Evolutionary conservation across 2,797 vertebrate genomes (phyloP).

Genomic region (Oceanodroma leucorhoa): DNA sequence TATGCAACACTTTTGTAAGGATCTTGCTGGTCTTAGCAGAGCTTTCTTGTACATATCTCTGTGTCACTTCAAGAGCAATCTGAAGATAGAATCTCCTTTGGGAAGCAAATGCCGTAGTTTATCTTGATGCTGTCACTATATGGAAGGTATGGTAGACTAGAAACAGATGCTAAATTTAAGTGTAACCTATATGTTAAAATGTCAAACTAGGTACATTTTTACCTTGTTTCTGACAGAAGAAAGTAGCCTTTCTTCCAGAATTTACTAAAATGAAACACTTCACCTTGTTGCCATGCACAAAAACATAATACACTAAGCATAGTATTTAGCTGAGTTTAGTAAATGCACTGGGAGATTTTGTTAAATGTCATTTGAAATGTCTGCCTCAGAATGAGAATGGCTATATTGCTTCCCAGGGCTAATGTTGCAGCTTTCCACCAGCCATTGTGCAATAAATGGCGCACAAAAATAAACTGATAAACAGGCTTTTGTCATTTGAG

Average conservation of each 20-base stretch:
- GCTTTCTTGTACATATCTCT: neutral
- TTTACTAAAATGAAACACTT: constrained; percentile 20
- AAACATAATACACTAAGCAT: neutral
- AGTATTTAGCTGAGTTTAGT: constrained; percentile 16
- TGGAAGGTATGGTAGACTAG: neutral
- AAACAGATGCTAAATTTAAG: constrained; percentile 53
- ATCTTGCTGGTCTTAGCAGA: constrained; percentile 4
- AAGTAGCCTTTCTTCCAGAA: constrained; percentile 2
- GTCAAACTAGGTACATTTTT: constrained; percentile 14
- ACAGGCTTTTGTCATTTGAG: neutral
- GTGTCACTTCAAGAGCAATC: neutral
- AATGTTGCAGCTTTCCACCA: neutral
- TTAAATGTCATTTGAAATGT: constrained; percentile 47
- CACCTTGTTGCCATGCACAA: neutral
- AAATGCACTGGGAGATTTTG: neutral
- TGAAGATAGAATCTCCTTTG: constrained; percentile 50
- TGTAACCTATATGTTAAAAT: constrained; percentile 24
- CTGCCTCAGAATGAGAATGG: neutral
- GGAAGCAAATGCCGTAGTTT: constrained; percentile 25
- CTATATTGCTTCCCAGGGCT: neutral
- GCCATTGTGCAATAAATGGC: neutral
- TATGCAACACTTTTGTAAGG: neutral
- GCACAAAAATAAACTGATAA: constrained; percentile 4
- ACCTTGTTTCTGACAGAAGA: constrained; percentile 12
- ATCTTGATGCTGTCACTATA: neutral